Conservation (phyloP, 2,888 invertebrate species). For the Lapara coniferarum region DNA sequence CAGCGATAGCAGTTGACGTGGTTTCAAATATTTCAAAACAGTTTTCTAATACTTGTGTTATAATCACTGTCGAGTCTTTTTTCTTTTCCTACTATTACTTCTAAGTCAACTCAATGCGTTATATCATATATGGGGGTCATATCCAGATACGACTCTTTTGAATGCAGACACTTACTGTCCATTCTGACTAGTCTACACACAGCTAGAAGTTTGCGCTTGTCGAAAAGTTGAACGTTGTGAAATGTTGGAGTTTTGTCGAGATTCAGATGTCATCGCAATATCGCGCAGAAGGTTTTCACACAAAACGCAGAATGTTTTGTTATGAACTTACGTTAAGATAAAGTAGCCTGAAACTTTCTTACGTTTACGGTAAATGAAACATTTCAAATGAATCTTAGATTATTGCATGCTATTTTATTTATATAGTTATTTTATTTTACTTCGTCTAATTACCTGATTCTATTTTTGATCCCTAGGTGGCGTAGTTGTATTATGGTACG, state of each 20-base stretch:
- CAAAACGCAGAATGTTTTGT: conserved; percentile 3
- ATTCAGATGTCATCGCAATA: conserved; percentile 13
- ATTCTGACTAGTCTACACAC: background rate
- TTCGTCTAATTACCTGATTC: no score
- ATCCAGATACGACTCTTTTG: background rate
- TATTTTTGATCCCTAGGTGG: no score
- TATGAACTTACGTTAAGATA: background rate
- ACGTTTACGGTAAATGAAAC: background rate
- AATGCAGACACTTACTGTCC: background rate
- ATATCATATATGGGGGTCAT: background rate
- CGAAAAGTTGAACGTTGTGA: conserved; percentile 12
- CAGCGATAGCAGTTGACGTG: no score
- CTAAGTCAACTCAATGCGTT: background rate
- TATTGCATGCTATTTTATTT: no score
- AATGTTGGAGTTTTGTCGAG: conserved; percentile 12
- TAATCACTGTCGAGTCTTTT: no score
- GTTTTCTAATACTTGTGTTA: no score
- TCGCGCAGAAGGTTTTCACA: background rate
- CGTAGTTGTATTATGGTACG: no score
- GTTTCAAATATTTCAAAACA: no score
- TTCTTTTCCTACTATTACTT: background rate
- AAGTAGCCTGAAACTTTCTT: background rate
- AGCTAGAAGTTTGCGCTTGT: conserved; percentile 9
- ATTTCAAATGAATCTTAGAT: no score
- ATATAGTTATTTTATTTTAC: no score